Evolutionary conservation across 1,140 invertebrate genomes (phyloP), one percentile per base, ranked within the genome.

Genomic region (Ganaspis sp.): DNA sequence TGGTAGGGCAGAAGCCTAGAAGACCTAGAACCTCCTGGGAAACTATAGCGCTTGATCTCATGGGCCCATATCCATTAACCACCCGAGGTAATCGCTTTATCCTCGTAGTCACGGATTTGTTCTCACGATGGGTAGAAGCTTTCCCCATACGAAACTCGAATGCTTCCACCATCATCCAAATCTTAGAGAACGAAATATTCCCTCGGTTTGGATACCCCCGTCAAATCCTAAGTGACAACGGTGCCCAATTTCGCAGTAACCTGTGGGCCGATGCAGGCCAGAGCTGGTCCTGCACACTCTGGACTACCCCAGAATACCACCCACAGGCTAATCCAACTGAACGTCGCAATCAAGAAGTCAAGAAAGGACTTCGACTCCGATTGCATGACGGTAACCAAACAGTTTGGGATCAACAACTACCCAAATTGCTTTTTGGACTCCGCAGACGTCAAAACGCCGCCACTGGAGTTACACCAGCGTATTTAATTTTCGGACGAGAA

Each of bases 311-410:
- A 0, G 40, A 69, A 0, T 87, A 87, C 40, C 84, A 87, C 69
- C 86, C 84, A 4, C 73, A 77, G 15, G 79, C 81, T 0, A 87
- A 86, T 70, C 78, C 78, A 5, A 77, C 80, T 1, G 84, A 86
- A 78, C 29, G 85, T 21, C 34, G 80, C 15, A 86, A 86, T 26
- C 73, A 82, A 34, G 76, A 77, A 23, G 29, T 83, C 0, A 85
- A 82, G 58, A 79, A 81, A 49, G 78, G 72, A 0, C 34, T 77
- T 2, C 42, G 77, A 12, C 40, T 83, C 26, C 21, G 72, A 12
- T 49, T 83, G 9, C 8, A 69, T 0, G 58, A 49, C 0, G 4
- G 45, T 0, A 19, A 69, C 9, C 76, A 81, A 23, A 23, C 15
- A 9, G 19, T 12, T 4, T 81, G 79, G 76, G 64, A 69, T 23